Evolutionary conservation across 2,113 vertebrate species (phyloP).

Genomic region (Misgurnus mizolepis): DNA sequence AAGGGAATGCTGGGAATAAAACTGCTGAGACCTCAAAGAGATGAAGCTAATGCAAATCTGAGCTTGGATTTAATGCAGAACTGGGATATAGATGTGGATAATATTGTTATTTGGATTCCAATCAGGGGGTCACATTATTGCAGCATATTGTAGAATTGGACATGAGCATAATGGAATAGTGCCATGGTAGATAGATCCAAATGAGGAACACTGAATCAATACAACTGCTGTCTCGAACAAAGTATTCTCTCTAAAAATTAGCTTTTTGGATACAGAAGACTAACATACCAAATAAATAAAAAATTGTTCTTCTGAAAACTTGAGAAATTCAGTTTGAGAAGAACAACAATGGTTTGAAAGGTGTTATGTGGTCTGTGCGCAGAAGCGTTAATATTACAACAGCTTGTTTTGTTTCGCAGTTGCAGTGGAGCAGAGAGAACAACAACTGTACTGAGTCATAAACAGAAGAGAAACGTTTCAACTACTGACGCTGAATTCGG

Average conservation of each 20-base stretch:
- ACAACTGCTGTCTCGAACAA: too few relatives aligned
- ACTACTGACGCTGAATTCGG: conserved; percentile 4
- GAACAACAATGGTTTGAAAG: neutral
- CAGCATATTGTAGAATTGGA: conserved; percentile 11
- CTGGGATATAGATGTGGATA: conserved; percentile 16
- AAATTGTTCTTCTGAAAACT: neutral
- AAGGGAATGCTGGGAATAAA: conserved; percentile 16
- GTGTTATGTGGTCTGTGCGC: neutral
- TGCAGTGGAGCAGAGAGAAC: conserved; percentile 2
- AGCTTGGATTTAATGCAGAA: conserved; percentile 32
- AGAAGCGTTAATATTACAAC: conserved; percentile 6
- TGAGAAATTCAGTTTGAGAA: neutral
- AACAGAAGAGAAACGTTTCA: neutral
- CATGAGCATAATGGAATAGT: neutral
- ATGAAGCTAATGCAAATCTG: conserved; percentile 7
- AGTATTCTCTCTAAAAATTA: too few relatives aligned
- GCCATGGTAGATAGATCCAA: conserved; percentile 7
- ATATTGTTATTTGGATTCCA: conserved; percentile 34
- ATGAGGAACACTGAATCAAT: too few relatives aligned
- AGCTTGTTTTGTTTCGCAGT: conserved; percentile 18
- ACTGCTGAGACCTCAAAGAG: conserved; percentile 35
- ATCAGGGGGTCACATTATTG: conserved; percentile 4
- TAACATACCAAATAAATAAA: neutral
- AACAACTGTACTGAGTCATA: conserved; percentile 40
- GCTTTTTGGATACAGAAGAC: neutral